Base-by-base conservation (phyloP, 1,140 invertebrate genomes). In the Phthorimaea operculella region DNA sequence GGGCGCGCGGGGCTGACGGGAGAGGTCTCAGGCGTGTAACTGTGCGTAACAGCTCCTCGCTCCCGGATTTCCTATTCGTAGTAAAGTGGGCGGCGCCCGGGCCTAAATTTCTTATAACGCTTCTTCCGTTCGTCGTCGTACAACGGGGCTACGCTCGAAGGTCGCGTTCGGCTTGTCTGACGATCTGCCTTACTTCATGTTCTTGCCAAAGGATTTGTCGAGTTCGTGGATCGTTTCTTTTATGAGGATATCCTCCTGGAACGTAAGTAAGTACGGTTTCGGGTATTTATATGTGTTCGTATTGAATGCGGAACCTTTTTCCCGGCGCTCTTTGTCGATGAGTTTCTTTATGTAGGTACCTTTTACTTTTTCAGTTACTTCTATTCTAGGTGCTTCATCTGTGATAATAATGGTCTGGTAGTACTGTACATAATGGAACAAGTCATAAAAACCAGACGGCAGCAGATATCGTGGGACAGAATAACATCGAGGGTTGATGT, bases 41-140 rank as follows among this genome's bases (percentile, higher is more conserved):
- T 83, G 81, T 85, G 85, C 85, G 85, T 85, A 86, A 85, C 85
- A 83, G 80, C 81, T 84, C 71, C 79, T 82, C 82, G 75, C 76
- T 79, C 76, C 79, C 83, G 82, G 83, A 84, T 85, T 85, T 85
- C 81, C 85, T 84, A 79, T 79, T 79, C 74, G 80, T 76, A 83
- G 81, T 80, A 79, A 79, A 83, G 73, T 78, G 78, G 80, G 80
- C 80, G 79, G 77, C 77, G 77, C 79, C 73, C 57, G 67, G 60
- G 66, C 70, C 75, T 75, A 74, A 79, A 81, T 79, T 80, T 79
- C 79, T 75, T 75, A 76, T 78, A 76, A 75, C 70, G 71, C 63
- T 75, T 76, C 72, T 79, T 80, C 73, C 71, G 70, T 72, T 71
- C 72, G 74, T 71, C 66, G 70, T 71, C 65, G 70, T 70, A 74